Base-by-base conservation (phyloP, 2,888 invertebrate species). In the Morpho deidamia region DNA sequence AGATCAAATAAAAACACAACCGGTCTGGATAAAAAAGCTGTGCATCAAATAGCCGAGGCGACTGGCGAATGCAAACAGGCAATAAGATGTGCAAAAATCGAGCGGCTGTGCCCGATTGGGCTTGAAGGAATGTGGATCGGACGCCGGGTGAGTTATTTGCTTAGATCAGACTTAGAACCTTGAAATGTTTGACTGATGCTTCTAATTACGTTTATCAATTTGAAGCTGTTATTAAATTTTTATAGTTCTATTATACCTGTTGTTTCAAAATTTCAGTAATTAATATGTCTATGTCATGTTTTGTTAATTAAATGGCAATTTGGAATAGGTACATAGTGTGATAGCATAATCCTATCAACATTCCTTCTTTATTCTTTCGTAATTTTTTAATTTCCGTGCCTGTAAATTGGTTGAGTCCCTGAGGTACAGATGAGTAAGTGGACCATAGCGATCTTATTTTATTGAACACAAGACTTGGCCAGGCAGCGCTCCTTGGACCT, bases 371-470 rank as follows among this genome's bases (percentile, higher is more conserved):
- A 63, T 69, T 67, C 70, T 68, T 69, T 50, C 40, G 60, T 64
- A 65, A 63, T 69, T 67, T 70, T 68, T 69, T 63, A 55, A 52
- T 51, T 54, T 57, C 74, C 86, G 84, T 89, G 89, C 89, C 89
- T 95, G 95, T 91, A 72, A 96, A 91, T 83, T 95, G 95, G 91
- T 96, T 96, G 72, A 96, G 92, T 71, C 96, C 96, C 81, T 93
- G 94, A 58, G 94, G 91, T 63, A 93, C 93, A 60, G 93, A 93
- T 49, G 94, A 92, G 74, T 94, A 94, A 64, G 93, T 93, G 66
- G 93, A 95, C 96, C 96, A 96, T 60, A 97, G 90, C 44, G 96
- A 96, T 74, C 95, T 94, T 83, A 97, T 96, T 91, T 96, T 96
- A 76, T 95, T 95, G 81, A 96, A 93, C 72, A 96, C 95, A 76